These are phyloP conservation scores for Aplochiton taeniatus DNA, from an alignment of 2,797 vertebrate species.

Conservation along the genomic window DNA sequence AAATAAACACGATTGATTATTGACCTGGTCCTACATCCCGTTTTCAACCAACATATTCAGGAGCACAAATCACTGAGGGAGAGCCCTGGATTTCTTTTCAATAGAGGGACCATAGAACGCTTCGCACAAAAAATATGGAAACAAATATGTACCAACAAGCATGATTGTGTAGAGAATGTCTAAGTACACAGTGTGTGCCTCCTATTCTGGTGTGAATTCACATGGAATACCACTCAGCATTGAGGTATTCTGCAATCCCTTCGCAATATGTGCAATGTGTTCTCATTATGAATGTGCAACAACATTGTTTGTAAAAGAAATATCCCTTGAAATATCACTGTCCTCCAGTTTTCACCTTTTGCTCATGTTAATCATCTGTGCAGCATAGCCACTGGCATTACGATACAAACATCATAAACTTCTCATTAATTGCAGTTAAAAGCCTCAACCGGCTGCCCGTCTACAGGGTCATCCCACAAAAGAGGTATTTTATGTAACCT, in stretches of 20 bases:
- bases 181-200: too few relatives aligned
- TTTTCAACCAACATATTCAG: conserved; percentile 47
- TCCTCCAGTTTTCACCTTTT: too few relatives aligned
- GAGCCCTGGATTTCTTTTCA: conserved; percentile 32
- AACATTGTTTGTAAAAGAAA: too few relatives aligned
- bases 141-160: too few relatives aligned
- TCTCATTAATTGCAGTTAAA: conserved; percentile 51
- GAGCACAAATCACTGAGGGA: conserved; percentile 46
- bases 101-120: background rate
- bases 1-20: conserved; percentile 59
- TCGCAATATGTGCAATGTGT: too few relatives aligned
- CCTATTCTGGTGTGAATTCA: too few relatives aligned
- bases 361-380: background rate
- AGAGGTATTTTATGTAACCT: conserved; percentile 43
- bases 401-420: conserved; percentile 59
- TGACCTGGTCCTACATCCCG: conserved; percentile 26
- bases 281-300: too few relatives aligned
- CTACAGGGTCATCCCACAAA: conserved; percentile 31
- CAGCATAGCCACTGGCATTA: conserved; percentile 19
- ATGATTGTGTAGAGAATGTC: too few relatives aligned
- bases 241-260: too few relatives aligned
- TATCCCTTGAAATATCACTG: too few relatives aligned
- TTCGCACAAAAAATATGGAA: too few relatives aligned
- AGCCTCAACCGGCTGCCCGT: conserved; percentile 36
- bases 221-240: too few relatives aligned